A percentile compares a stretch with the other conserved stretches of the same genome.
Evolutionary conservation across 2,113 vertebrate genomes (phyloP).

Genomic region (Sus scrofa): DNA sequence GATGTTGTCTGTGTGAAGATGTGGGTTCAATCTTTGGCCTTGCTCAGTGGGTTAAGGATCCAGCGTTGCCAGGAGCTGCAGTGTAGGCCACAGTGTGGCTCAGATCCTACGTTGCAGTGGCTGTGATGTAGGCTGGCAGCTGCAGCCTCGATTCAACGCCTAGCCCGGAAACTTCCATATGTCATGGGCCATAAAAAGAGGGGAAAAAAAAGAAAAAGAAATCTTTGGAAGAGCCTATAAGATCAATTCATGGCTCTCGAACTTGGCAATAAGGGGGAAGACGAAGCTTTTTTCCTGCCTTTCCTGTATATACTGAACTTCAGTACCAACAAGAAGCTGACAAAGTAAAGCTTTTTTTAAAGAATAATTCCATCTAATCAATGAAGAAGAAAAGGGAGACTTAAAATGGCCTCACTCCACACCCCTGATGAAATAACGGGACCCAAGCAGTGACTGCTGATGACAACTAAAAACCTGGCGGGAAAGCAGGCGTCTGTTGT

Average conservation of each 20-base stretch:
- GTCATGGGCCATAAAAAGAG: too few relatives aligned
- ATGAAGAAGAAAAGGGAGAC: neutral
- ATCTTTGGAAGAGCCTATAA: neutral
- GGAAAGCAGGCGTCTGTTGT: fast-evolving
- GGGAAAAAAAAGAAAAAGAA: neutral
- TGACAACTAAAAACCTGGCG: fast-evolving
- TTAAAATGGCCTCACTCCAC: too few relatives aligned
- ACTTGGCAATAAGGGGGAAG: neutral
- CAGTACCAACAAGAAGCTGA: neutral
- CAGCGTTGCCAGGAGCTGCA: too few relatives aligned
- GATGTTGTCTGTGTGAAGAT: too few relatives aligned
- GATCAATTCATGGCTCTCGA: neutral
- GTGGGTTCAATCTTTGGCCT: too few relatives aligned
- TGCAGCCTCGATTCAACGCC: too few relatives aligned
- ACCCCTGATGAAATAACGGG: neutral
- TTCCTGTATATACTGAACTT: neutral
- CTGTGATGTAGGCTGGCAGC: too few relatives aligned
- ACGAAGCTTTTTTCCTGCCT: neutral
- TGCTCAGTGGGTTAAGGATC: too few relatives aligned
- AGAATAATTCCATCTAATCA: neutral
- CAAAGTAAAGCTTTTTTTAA: neutral
- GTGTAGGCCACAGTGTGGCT: too few relatives aligned
- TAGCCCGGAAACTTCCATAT: too few relatives aligned
- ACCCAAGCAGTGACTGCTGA: fast-evolving
- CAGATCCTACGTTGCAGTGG: too few relatives aligned